Evolutionary conservation across 1,140 invertebrate genomes (phyloP), one percentile per base, ranked within the genome.

Genomic region (Hesperophylax magnus): DNA sequence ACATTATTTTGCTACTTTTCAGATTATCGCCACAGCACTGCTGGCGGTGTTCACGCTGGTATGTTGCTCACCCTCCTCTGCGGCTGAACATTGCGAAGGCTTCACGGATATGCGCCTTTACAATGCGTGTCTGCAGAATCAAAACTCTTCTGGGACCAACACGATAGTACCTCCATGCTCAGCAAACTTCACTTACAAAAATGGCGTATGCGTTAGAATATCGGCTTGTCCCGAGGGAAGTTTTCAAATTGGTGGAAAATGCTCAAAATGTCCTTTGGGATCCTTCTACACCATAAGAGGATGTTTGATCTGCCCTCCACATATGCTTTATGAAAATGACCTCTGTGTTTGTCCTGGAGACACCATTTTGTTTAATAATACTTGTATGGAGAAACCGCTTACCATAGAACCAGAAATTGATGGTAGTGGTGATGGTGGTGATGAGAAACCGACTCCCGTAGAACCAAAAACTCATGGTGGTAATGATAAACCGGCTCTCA

Each of bases 381-480:
- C 34, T 20, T 71, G 67, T 53, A 31, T 67, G 24, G 63, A 67
- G n/a, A 20, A 22, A n/a, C 67, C 67, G 8, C 1, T 7, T 52
- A 53, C 52, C 53, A 53, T 71, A 52, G 67, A 71, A 72, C 34
- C 69, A 18, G 69, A 54, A 9, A 72, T 54, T 53, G 52, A 72
- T 53, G 15, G 8, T 15, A 3, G n/a, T 14, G 31, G 24, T 34
- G 22, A 24, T 17, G 31, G 11, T 18, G 18, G 24, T 61, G 58
- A 22, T n/a, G 63, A 67, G n/a, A 20, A 22, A n/a, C 67, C 67
- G 8, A 1, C 7, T 52, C 31, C 52, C 53, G 22, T 71, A 52
- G 67, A 71, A 72, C 34, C 69, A 18, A 47, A 54, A 9, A 72
- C 27, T 53, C 20, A 72, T 17, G 31, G 11, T 18, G 18, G 24